Evolutionary conservation across 2,113 vertebrate genomes (phyloP), one percentile per base, ranked within the genome.

Genomic region (Xyliphius kryptos): DNA sequence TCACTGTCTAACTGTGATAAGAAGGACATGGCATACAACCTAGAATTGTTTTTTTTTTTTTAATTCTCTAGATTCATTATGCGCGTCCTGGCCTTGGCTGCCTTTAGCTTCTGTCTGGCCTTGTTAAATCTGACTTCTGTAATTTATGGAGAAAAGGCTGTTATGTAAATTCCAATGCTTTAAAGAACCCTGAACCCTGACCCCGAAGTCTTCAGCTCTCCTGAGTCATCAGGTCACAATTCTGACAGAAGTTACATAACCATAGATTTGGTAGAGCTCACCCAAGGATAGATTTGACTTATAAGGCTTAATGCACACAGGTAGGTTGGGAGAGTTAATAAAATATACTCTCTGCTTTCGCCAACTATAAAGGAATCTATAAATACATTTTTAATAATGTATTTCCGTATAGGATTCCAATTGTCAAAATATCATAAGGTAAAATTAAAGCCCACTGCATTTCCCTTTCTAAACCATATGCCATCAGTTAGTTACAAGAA

Each of bases 261-360:
- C 21, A 21, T 46, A 57, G 15, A 57, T 62, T 22, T 61, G 16
- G 46, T 69, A 21, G 37, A 50, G 12, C 41, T 41, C 22, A 69
- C 10, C 37, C 14, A 14, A 1, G 13, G 50, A 21, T 48, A 6
- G 36, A 1, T 2, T 3, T 50, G 52, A 36, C 20, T n/a, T 58
- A 20, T 38, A 41, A 47, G 22, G 4, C 5, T 14, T 20, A 52
- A 44, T 17, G 22, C 6, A 5, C 6, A 60, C 2, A 14, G 38
- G 16, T 12, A 20, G 7, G 11, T 11, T 4, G 20, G 8, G 12
- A 16, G 3, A 36, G 56, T 53, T 63, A 2, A 50, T 32, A 63
- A 26, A 15, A 13, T 15, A 56, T 52, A 60, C 22, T 22, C 20
- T 36, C 32, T 13, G 52, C 50, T 22, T 37, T 43, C 37, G 8